Conservation (phyloP, 2,113 vertebrate species). For the Halcyon senegalensis region DNA sequence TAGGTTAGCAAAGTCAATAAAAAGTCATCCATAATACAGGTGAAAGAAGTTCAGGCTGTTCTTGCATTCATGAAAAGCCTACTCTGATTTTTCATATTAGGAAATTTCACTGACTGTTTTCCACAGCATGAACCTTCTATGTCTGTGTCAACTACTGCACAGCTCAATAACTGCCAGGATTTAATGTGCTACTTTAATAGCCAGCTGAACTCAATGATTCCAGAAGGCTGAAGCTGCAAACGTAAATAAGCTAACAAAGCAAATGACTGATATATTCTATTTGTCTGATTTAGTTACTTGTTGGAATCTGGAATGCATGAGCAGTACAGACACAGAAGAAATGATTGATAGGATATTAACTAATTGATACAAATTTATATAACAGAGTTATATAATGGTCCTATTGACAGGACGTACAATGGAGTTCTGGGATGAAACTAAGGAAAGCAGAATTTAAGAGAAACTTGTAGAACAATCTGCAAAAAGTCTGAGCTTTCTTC, state of each 20-base stretch:
- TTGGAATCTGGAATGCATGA: background rate
- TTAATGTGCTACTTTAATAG: background rate
- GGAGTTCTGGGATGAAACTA: background rate
- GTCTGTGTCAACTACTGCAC: background rate
- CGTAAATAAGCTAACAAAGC: background rate
- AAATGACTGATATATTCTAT: background rate
- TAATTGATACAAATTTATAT: background rate
- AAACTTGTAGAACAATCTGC: background rate
- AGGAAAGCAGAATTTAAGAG: background rate
- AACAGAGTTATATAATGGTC: background rate
- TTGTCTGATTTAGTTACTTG: background rate
- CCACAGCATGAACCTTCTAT: background rate
- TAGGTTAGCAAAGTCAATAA: background rate
- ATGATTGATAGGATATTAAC: background rate
- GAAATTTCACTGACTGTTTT: background rate
- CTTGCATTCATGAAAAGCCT: background rate
- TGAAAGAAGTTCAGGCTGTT: background rate
- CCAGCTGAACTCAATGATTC: background rate
- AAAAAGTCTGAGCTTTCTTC: background rate
- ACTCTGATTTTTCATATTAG: background rate
- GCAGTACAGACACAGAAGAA: background rate
- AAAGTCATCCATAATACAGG: background rate
- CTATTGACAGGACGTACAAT: background rate
- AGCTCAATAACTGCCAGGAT: background rate
- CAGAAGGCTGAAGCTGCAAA: background rate